These are phyloP conservation scores for Loxodonta africana DNA, from an alignment of 2,113 vertebrate genomes.

Conservation along the genomic window DNA sequence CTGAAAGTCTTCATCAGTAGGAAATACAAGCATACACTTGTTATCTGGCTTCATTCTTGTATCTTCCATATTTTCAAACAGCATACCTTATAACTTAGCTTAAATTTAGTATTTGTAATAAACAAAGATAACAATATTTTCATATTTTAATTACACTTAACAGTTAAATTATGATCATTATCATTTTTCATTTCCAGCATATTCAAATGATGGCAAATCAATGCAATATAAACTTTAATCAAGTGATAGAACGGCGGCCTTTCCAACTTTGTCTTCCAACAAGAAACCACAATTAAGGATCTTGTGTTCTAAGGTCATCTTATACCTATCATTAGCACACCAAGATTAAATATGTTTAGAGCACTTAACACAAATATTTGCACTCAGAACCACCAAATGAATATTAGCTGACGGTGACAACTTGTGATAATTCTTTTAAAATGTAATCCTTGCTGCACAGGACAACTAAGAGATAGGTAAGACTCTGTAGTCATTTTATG, in stretches of 20 bases:
- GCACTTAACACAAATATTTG: neutral
- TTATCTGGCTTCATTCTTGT: constrained; percentile 93
- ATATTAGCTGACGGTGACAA: constrained; percentile 31
- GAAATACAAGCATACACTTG: constrained; percentile 92
- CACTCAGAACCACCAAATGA: neutral
- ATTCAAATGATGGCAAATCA: constrained; percentile 65
- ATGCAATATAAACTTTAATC: constrained; percentile 72
- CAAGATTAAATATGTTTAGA: constrained; percentile 46
- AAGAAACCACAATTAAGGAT: constrained; percentile 53
- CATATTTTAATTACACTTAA: constrained; percentile 81
- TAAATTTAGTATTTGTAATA: constrained; percentile 89
- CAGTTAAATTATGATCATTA: constrained; percentile 80
- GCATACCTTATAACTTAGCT: constrained; percentile 91
- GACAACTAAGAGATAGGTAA: neutral
- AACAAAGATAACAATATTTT: constrained; percentile 88
- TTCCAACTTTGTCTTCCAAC: constrained; percentile 75
- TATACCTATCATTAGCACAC: constrained; percentile 47
- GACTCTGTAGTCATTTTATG: neutral
- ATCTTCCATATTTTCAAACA: constrained; percentile 93
- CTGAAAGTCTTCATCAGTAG: constrained; percentile 94
- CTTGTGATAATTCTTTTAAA: constrained; percentile 47
- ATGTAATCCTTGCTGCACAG: neutral
- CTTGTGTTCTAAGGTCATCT: constrained; percentile 16
- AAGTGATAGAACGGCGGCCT: constrained; percentile 42
- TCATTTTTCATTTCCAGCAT: constrained; percentile 69